A percentile compares a stretch with the other conserved stretches of the same genome.
These are phyloP conservation scores for Pherbina coryleti DNA, from an alignment of 2,888 invertebrate species.

Conservation along the genomic window DNA sequence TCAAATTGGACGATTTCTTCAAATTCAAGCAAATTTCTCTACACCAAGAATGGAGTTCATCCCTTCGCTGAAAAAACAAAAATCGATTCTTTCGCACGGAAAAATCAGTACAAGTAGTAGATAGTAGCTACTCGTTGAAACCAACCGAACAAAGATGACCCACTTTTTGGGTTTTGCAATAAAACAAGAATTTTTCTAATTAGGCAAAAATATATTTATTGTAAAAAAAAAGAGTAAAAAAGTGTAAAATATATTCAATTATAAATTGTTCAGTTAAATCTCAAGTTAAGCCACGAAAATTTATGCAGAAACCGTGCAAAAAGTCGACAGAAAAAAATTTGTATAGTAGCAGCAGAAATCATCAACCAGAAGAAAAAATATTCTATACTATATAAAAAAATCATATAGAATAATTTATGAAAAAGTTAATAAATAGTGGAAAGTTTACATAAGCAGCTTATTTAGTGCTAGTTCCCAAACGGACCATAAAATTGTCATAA, in stretches of 20 bases:
- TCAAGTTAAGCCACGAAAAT: background rate
- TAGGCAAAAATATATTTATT: conserved; percentile 37
- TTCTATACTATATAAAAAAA: conserved; percentile 23
- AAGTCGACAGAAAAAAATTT: conserved; percentile 17
- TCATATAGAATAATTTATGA: background rate
- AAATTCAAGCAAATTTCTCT: conserved; percentile 35
- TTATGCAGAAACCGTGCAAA: conserved; percentile 1
- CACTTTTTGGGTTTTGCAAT: conserved; percentile 67
- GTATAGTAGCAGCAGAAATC: conserved; percentile 2
- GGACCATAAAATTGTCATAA: background rate
- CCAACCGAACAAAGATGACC: conserved; percentile 66
- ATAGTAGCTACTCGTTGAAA: conserved; percentile 50
- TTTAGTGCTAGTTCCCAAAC: background rate
- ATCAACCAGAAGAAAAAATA: conserved; percentile 21
- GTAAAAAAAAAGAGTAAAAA: conserved; percentile 50
- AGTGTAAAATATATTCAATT: conserved; percentile 54
- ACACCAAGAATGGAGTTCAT: conserved; percentile 35
- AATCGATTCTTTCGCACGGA: conserved; percentile 61
- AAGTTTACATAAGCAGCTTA: conserved; percentile 9
- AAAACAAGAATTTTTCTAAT: conserved; percentile 61
- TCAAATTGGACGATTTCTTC: conserved; percentile 14
- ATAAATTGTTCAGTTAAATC: background rate
- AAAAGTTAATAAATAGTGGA: conserved; percentile 26
- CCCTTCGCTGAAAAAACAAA: conserved; percentile 49
- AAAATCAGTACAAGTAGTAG: conserved; percentile 61